Evolutionary conservation across 1,140 invertebrate genomes (phyloP).

Genomic region (Eriosoma lanigerum): DNA sequence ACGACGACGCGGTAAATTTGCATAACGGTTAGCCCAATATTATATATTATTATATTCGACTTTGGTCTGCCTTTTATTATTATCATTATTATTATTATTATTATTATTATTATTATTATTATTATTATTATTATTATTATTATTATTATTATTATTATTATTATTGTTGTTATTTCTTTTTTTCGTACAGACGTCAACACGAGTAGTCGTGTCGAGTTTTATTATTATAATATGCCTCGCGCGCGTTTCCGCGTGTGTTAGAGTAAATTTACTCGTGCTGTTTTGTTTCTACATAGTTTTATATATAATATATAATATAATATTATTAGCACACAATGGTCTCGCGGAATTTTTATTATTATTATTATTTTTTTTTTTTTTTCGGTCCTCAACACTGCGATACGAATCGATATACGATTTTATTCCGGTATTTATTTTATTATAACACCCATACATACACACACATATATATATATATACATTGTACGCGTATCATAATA

Average conservation of each 20-base stretch:
- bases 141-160: too few species aligned
- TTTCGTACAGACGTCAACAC: constrained; percentile 25
- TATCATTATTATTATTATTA: not conserved
- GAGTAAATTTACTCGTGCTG: not conserved
- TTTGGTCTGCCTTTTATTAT: constrained; percentile 10
- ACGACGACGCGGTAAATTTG: not conserved
- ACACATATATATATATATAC: not conserved
- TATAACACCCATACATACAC: not conserved
- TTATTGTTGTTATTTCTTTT: not conserved
- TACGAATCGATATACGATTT: not conserved
- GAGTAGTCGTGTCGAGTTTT: constrained; percentile 31
- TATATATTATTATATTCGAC: not conserved
- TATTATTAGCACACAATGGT: constrained; percentile 41
- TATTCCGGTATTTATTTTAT: constrained; percentile 26
- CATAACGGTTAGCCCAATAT: constrained; percentile 35
- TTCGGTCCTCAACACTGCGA: not conserved
- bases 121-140: too few species aligned
- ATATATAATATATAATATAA: too few species aligned
- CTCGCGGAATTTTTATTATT: constrained; percentile 13
- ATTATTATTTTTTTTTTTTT: not conserved
- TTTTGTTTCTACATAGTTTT: constrained; percentile 5
- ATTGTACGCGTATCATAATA: not conserved
- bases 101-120: too few species aligned
- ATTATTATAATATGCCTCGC: too few species aligned
- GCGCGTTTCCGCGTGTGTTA: not conserved